Percentiles rank a stretch among this genome's conserved stretches.
Evolutionary conservation across 2,113 vertebrate genomes (phyloP).

Genomic region (Taurulus bubalis): DNA sequence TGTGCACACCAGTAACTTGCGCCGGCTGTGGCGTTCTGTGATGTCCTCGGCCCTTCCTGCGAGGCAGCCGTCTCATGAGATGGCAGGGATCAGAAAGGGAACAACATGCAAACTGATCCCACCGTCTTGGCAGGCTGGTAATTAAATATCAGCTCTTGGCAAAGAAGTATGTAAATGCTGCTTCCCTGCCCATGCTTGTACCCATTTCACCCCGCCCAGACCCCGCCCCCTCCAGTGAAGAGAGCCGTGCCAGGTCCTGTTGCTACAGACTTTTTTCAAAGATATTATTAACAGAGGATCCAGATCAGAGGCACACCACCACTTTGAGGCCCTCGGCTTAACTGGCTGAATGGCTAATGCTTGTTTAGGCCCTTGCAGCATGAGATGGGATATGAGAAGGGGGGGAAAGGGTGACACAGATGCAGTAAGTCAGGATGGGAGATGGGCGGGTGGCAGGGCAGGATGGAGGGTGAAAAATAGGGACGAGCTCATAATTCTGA

Average conservation of each 20-base stretch:
- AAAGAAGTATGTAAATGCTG: constrained; percentile 58
- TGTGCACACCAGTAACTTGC: constrained; percentile 49
- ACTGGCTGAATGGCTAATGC: constrained; percentile 42
- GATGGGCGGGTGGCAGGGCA: constrained; percentile 16
- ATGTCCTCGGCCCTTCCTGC: constrained; percentile 58
- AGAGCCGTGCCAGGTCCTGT: constrained; percentile 49
- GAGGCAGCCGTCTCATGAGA: constrained; percentile 58
- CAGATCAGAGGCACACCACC: constrained; percentile 51
- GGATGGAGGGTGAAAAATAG: constrained; percentile 39
- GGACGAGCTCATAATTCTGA: constrained; percentile 65
- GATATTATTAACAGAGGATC: constrained; percentile 73
- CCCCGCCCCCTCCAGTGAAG: constrained; percentile 16
- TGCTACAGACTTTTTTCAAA: constrained; percentile 57
- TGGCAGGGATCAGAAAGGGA: constrained; percentile 63
- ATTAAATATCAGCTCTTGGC: constrained; percentile 77
- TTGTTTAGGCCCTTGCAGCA: constrained; percentile 23
- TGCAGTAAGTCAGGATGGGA: constrained; percentile 35
- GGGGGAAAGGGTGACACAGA: constrained; percentile 17
- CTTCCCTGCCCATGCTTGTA: constrained; percentile 20
- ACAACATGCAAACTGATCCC: constrained; percentile 57
- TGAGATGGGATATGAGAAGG: neutral
- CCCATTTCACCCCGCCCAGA: constrained; percentile 2
- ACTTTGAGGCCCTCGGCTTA: constrained; percentile 40
- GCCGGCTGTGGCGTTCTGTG: constrained; percentile 38
- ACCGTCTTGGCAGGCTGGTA: constrained; percentile 65